Conservation (phyloP, 2,797 vertebrate genomes). For the Crocidura indochinensis region DNA sequence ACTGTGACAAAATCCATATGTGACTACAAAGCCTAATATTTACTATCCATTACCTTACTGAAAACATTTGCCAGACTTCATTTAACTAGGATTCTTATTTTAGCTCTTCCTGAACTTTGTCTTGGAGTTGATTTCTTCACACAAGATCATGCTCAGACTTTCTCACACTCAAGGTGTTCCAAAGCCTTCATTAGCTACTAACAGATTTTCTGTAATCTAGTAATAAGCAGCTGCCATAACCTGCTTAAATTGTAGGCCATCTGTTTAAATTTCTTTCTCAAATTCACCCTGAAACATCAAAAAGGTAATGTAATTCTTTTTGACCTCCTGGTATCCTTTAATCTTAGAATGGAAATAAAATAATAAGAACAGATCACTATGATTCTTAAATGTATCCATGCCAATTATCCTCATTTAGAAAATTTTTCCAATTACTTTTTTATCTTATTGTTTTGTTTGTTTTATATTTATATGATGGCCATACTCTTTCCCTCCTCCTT, state of each 20-base stretch:
- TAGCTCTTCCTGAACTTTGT: constrained; percentile 32
- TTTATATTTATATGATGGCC: background rate
- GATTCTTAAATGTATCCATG: background rate
- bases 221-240: background rate
- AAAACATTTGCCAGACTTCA: constrained; percentile 11
- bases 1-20: background rate
- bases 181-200: constrained; percentile 1
- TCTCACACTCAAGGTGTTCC: background rate
- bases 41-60: background rate
- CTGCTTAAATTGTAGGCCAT: background rate
- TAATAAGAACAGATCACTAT: background rate
- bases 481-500: background rate
- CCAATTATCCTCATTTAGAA: background rate
- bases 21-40: constrained; percentile 29
- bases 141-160: background rate
- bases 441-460: background rate
- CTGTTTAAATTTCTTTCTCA: constrained; percentile 10
- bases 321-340: background rate
- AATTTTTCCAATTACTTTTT: background rate
- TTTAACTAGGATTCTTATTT: background rate
- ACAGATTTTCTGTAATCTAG: background rate
- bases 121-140: background rate
- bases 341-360: background rate
- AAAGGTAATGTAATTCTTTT: background rate
- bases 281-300: background rate